Evolutionary conservation across 2,888 invertebrate genomes (phyloP).

Genomic region (Drosophila neotestacea): DNA sequence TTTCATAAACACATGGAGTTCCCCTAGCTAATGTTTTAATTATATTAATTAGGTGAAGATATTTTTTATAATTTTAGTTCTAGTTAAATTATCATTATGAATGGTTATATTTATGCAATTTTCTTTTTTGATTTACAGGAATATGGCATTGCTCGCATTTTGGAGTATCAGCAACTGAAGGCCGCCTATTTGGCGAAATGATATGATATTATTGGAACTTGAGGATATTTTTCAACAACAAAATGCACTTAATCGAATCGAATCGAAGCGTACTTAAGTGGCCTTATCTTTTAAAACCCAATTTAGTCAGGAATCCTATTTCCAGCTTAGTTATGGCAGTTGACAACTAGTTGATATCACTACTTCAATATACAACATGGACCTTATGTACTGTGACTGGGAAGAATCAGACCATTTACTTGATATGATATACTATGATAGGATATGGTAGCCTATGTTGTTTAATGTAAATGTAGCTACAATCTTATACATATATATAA

Average conservation of each 20-base stretch:
- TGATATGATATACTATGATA: constrained; percentile 32
- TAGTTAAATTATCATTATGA: neutral
- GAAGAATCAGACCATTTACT: constrained; percentile 18
- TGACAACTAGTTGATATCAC: constrained; percentile 27
- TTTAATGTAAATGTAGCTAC: constrained; percentile 25
- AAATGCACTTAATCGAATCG: constrained; percentile 60
- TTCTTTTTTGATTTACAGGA: constrained; percentile 66
- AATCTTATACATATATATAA: constrained; percentile 14
- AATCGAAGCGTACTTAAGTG: constrained; percentile 69
- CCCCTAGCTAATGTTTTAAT: too few relatives aligned
- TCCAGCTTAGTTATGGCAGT: constrained; percentile 32
- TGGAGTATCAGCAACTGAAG: constrained; percentile 81
- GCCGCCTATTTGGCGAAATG: constrained; percentile 63
- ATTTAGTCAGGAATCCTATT: constrained; percentile 29
- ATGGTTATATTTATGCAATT: neutral
- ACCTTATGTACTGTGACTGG: constrained; percentile 27
- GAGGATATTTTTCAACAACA: constrained; percentile 5
- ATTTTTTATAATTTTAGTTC: too few relatives aligned
- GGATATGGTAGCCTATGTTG: constrained; percentile 26
- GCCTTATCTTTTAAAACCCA: constrained; percentile 49
- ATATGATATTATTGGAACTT: constrained; percentile 15
- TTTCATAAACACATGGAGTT: neutral
- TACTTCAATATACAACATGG: constrained; percentile 27
- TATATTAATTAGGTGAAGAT: neutral
- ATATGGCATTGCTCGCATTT: constrained; percentile 81